phyloP scores from a whole-genome alignment of 1,140 invertebrate genomes.

The Whitmania pigra region DNA sequence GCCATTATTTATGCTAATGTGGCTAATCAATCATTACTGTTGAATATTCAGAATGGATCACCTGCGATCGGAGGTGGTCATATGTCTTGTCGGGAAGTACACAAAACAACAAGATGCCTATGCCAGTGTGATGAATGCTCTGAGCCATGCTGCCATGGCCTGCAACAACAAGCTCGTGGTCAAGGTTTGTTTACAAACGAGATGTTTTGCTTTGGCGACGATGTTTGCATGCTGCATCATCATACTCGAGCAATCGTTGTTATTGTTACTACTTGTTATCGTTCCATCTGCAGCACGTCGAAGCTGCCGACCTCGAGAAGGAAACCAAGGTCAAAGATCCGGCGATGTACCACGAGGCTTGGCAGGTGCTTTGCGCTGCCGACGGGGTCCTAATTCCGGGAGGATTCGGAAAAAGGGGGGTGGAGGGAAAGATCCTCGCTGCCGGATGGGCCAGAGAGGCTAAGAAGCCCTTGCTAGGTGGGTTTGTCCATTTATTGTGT shows the following conservation, averaged over 20 bases:
- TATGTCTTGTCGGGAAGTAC: constrained; percentile 97
- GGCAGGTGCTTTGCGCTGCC: constrained; percentile 75
- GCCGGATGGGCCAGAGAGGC: constrained; percentile 81
- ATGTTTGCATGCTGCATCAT: too few relatives aligned
- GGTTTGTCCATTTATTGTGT: neutral
- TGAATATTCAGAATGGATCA: constrained; percentile 34
- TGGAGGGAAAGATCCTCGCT: constrained; percentile 89
- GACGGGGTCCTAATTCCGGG: constrained; percentile 91
- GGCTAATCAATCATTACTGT: neutral
- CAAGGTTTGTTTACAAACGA: constrained; percentile 43
- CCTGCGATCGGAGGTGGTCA: constrained; percentile 61
- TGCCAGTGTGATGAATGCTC: constrained; percentile 83
- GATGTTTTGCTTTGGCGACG: too few relatives aligned
- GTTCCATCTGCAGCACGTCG: constrained; percentile 59
- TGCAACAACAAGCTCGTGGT: constrained; percentile 71
- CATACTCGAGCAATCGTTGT: too few relatives aligned
- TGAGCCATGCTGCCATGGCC: constrained; percentile 77
- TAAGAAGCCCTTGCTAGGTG: constrained; percentile 72
- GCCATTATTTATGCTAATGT: too few relatives aligned
- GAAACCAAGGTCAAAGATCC: constrained; percentile 58
- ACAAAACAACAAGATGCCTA: constrained; percentile 90
- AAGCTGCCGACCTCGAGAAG: constrained; percentile 74
- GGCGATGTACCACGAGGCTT: constrained; percentile 78
- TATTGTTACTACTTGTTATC: neutral
- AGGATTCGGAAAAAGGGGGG: constrained; percentile 86